Evolutionary conservation across 2,888 invertebrate genomes (phyloP), one percentile per base, ranked within the genome.

Genomic region (Protophormia terraenovae): DNA sequence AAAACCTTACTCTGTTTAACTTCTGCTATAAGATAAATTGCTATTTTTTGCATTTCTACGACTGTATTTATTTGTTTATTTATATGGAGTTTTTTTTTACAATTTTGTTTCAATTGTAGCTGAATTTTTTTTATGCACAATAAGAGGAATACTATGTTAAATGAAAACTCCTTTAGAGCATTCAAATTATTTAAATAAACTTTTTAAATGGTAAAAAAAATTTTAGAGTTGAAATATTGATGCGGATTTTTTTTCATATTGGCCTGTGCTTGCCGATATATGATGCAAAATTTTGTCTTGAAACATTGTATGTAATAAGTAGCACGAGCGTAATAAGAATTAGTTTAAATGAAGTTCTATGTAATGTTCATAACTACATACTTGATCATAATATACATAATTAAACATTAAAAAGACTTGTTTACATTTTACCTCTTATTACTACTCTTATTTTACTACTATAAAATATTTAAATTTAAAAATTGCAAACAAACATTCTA

Each of bases 1-100:
- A n/a, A n/a, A n/a, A n/a, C n/a, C n/a, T 66, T 76, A 19, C 53
- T 64, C 41, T 72, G 38, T n/a, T n/a, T 41, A 55, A 66, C 72
- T 79, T 79, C 73, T 79, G 38, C 75, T 55, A 47, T 16, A 64
- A 75, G 79, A 80, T 80, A 76, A 84, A 84, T 84, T 80, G 71
- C 58, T 66, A 16, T 29, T 58, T 75, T 72, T 72, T 80, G 50
- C 50, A 72, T 76, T 84, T 75, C 69, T 84, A 75, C 50, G 64
- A 80, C 69, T 76, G 58, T 64, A 76, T 80, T 84, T 78, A 24
- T 72, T 55, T 50, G 32, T 38, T 16, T 16, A 14, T 35, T 7
- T 32, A 41, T 38, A 19, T 66, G n/a, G n/a, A n/a, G n/a, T 8
- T 53, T 45, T 53, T 41, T 64, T 14, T 29, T 24, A 29, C 29